Base-by-base conservation (phyloP, 2,113 vertebrate genomes). In the Leptobrachium leishanense region DNA sequence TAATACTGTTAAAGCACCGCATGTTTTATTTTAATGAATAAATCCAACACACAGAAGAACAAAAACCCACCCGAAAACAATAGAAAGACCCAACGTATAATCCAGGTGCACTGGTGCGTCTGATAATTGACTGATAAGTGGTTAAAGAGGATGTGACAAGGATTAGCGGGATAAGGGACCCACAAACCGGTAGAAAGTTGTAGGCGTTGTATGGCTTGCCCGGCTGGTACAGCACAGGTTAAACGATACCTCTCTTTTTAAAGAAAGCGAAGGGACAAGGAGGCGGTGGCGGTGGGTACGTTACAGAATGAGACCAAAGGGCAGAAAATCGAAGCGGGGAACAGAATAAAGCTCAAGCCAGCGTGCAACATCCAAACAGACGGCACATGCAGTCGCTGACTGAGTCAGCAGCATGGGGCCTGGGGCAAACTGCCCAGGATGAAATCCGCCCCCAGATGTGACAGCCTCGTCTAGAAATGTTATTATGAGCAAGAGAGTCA, bases 401-500 rank as follows among this genome's bases (percentile, higher is more conserved):
- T 79, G 78, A 81, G 78, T 81, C 78, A 81, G 78, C 78, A 81
- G 71, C 72, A 68, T 55, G 72, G 64, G 65, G 78, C 78, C 78
- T n/a, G 72, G 78, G 78, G 78, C 78, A 81, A 74, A 81, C 42
- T 81, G 72, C 78, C 78, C 78, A 68, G 71, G 78, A 81, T 81
- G 71, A 81, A 81, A 74, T 81, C 78, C 65, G 11, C 78, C 72
- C 78, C 78, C 71, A 67, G 57, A n/a, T 74, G 72, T 81, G 78
- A 81, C 72, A 81, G 78, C 64, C 71, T 53, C 74, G 78, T 81
- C 78, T 74, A 74, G 65, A 81, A 81, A 81, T 81, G 78, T 81
- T 80, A 80, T 80, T 81, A 62, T 81, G 71, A 81, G 78, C 57
- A 64, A 74, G 71, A 81, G 78, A 81, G 78, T 81, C 78, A 68